Evolutionary conservation across 2,797 vertebrate genomes (phyloP), one percentile per base, ranked within the genome.

Genomic region (Lateolabrax maculatus): DNA sequence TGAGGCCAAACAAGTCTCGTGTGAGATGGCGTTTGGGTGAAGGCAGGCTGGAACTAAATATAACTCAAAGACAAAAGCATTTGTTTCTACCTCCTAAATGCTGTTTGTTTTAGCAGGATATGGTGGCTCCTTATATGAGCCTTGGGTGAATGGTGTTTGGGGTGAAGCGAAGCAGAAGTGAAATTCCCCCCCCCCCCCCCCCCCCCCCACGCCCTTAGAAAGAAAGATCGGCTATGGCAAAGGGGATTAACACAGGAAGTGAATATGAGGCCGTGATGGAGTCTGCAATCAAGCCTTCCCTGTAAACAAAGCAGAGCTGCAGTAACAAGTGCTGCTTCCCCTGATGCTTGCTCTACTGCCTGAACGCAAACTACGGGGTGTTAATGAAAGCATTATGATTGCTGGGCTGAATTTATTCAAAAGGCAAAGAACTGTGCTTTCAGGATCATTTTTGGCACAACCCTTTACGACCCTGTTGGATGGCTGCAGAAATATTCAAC

Each of bases 21-120:
- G 79, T 83, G 85, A 83, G 73, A 71, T 69, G 76, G 48, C 48
- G 27, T 80, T 87, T 79, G 79, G 82, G 81, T 87, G 78, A 89
- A 81, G 75, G 79, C 75, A 75, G 62, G 44, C 79, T 52, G 58
- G 23, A 25, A 76, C 91, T 95, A 94, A 94, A 94, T 93, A 92
- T 94, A 95, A 89, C 93, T 63, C 87, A 27, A 53, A 91, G 81
- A 95, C 92, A 94, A 94, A 95, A 93, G 90, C 79, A 71, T 94
- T 94, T 94, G 91, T 94, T 93, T 94, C 92, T 73, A 58, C 84
- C 80, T 84, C 85, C 79, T 94, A 86, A 85, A 79, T 86, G 89
- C 87, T 93, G 90, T 95, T 95, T 95, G 89, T 95, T 91, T 92
- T 90, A 85, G 84, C 92, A 95, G 92, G 93, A 95, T 92, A 93